Conservation (phyloP, 2,797 vertebrate genomes). For the Decapterus maruadsi region DNA sequence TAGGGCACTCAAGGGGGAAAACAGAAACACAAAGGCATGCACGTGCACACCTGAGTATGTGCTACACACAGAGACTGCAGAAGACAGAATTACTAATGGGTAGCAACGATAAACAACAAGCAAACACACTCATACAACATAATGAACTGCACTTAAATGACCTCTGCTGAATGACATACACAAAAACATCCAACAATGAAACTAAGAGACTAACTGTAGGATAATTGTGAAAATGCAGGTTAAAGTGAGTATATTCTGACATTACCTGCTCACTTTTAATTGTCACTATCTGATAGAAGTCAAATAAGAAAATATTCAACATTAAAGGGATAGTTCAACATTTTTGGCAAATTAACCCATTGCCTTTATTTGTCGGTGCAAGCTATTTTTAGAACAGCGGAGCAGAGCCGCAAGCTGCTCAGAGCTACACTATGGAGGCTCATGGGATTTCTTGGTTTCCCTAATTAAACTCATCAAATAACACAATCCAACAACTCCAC, state of each 20-base stretch:
- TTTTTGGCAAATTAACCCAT: too few relatives aligned
- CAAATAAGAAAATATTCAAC: neutral
- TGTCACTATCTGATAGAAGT: neutral
- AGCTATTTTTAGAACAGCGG: too few relatives aligned
- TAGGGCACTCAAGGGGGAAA: constrained; percentile 15
- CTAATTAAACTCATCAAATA: too few relatives aligned
- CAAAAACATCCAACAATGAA: too few relatives aligned
- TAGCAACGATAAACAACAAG: neutral
- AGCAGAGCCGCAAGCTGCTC: too few relatives aligned
- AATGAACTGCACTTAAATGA: neutral
- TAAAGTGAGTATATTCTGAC: neutral
- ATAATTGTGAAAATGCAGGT: too few relatives aligned
- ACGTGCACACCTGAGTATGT: constrained; percentile 20
- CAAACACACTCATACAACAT: neutral
- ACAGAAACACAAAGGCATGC: constrained; percentile 13
- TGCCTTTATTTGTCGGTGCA: too few relatives aligned
- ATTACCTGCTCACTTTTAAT: neutral
- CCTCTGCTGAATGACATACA: neutral
- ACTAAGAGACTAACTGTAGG: too few relatives aligned
- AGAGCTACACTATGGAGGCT: too few relatives aligned
- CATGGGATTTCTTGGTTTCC: too few relatives aligned
- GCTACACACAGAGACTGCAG: neutral
- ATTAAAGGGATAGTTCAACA: too few relatives aligned
- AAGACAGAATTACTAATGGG: constrained; percentile 1
- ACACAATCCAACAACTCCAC: too few relatives aligned